A percentile compares a stretch with the other conserved stretches of the same genome.
Conservation (phyloP, 2,113 vertebrate species). For the Geothlypis trichas region DNA sequence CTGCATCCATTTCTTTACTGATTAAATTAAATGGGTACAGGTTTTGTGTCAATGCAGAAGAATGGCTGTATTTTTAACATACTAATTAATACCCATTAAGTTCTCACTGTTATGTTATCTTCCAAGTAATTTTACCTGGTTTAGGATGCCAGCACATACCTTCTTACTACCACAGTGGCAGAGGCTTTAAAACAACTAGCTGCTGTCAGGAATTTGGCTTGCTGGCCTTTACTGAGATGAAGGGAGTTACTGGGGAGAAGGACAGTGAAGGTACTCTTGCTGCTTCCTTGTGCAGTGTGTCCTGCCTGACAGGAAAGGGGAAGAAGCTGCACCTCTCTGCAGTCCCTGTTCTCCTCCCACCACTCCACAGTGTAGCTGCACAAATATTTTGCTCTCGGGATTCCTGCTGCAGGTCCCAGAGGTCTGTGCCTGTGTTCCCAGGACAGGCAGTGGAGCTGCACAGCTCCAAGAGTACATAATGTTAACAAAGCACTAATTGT, state of each 20-base stretch:
- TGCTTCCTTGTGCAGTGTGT: background rate
- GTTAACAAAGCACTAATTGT: background rate
- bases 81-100: background rate
- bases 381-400: background rate
- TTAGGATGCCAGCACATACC: background rate
- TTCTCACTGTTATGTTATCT: background rate
- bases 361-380: background rate
- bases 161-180: background rate
- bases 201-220: background rate
- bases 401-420: background rate
- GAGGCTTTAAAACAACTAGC: background rate
- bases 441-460: background rate
- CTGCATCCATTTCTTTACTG: constrained; percentile 17
- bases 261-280: background rate
- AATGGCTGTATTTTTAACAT: background rate
- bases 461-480: background rate
- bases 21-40: constrained; percentile 29
- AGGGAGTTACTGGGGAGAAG: background rate
- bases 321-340: background rate
- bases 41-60: background rate
- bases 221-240: background rate
- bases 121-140: background rate
- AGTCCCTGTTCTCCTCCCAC: background rate
- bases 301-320: background rate
- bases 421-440: background rate